phyloP scores from a whole-genome alignment of 2,113 vertebrate genomes.

The Spea bombifrons region DNA sequence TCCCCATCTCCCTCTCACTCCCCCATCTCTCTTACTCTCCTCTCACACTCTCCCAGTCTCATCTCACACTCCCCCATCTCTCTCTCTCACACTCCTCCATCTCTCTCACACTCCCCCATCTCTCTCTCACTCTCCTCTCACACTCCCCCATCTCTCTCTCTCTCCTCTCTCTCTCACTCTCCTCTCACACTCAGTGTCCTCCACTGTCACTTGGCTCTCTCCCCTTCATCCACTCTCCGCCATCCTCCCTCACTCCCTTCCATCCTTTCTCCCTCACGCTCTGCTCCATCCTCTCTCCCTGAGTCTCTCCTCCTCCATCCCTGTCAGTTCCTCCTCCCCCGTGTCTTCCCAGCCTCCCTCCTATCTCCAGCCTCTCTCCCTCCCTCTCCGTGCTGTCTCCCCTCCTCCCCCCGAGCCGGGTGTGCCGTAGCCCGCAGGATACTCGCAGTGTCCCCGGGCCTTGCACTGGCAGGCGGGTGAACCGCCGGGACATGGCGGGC shows the following conservation, averaged over 20 bases:
- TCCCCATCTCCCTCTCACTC: no score
- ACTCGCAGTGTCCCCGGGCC: slow-evolving; percentile 11
- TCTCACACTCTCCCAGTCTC: no score
- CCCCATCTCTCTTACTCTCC: no score
- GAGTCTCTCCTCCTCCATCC: not conserved
- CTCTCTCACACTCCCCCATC: not conserved
- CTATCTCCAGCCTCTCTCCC: not conserved
- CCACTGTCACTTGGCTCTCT: not conserved
- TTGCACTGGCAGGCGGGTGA: not conserved
- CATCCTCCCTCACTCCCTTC: not conserved
- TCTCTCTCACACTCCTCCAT: not conserved
- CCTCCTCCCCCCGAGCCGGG: slow-evolving; percentile 39
- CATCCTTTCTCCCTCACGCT: not conserved
- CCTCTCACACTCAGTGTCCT: not conserved
- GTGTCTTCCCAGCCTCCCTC: not conserved
- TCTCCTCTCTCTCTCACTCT: not conserved
- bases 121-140: not conserved
- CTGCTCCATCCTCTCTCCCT: not conserved
- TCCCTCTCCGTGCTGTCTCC: slow-evolving; percentile 48
- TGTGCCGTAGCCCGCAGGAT: slow-evolving; percentile 32
- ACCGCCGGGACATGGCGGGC: slow-evolving; percentile 26
- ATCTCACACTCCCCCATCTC: no score
- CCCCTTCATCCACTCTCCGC: not conserved
- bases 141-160: not conserved
- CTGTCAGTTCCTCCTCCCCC: not conserved